These are phyloP conservation scores for Crotalus tigris DNA, from an alignment of 2,113 vertebrate species.

Conservation along the genomic window DNA sequence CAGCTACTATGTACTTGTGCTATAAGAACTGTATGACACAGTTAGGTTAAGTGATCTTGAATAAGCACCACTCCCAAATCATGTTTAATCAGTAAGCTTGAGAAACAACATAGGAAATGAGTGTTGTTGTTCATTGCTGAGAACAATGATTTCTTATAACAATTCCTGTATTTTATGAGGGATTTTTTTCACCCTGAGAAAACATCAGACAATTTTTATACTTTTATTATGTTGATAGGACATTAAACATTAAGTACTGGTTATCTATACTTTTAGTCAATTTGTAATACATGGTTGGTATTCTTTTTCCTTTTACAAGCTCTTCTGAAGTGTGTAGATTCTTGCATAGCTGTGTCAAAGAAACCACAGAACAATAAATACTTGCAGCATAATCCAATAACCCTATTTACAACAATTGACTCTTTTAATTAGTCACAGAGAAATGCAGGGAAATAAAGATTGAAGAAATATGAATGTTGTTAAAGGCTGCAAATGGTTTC, in stretches of 20 bases:
- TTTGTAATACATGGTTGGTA: neutral
- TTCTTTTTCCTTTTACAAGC: neutral
- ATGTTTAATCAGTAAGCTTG: neutral
- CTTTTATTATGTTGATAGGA: constrained; percentile 13
- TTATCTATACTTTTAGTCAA: constrained; percentile 2
- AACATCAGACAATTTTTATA: neutral
- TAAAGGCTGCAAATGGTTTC: constrained; percentile 29
- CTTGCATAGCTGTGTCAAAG: constrained; percentile 36
- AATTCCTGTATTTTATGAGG: neutral
- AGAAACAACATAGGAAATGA: neutral
- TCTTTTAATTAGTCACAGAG: constrained; percentile 50
- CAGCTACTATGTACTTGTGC: neutral
- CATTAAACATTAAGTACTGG: neutral
- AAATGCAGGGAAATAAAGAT: constrained; percentile 27
- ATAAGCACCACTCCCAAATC: neutral
- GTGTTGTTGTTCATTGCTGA: neutral
- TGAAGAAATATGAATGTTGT: constrained; percentile 33
- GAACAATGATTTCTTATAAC: neutral
- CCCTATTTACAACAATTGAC: constrained; percentile 39
- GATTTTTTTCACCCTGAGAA: neutral
- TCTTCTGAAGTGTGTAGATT: constrained; percentile 30
- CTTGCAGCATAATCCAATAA: constrained; percentile 24
- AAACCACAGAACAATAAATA: constrained; percentile 49
- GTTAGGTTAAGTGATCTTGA: neutral
- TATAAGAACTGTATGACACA: neutral